Conservation (phyloP, 1,140 invertebrate genomes). For the Zaprionus tsacasi region DNA sequence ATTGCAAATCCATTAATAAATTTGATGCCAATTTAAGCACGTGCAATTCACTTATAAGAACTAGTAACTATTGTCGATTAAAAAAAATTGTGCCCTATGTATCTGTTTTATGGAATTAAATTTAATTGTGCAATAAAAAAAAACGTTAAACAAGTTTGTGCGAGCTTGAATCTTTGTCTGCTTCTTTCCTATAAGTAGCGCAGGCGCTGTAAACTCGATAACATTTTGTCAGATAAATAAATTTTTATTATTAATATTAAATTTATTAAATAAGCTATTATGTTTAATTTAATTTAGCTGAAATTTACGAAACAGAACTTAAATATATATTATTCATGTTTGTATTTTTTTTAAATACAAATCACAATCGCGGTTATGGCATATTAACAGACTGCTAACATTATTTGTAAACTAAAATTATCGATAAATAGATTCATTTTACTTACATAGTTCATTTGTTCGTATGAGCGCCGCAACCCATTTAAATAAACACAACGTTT, state of each 20-base stretch:
- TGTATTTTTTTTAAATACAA: neutral
- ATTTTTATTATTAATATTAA: neutral
- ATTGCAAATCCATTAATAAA: slow-evolving; percentile 42
- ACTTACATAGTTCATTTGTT: neutral
- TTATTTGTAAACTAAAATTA: neutral
- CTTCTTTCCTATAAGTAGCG: slow-evolving; percentile 22
- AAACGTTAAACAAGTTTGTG: slow-evolving; percentile 53
- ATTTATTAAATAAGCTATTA: neutral
- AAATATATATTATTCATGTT: neutral
- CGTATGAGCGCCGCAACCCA: no score
- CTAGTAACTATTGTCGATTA: slow-evolving; percentile 42
- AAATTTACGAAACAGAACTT: neutral
- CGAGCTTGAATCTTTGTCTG: slow-evolving; percentile 37
- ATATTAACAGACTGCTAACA: slow-evolving; percentile 15
- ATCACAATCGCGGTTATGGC: neutral
- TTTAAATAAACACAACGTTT: no score
- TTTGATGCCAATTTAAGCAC: slow-evolving; percentile 36
- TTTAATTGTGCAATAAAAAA: slow-evolving; percentile 51
- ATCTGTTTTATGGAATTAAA: slow-evolving; percentile 44
- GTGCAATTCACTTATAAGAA: slow-evolving; percentile 44
- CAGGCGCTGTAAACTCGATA: slow-evolving; percentile 35
- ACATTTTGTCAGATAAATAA: neutral
- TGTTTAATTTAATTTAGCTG: no score
- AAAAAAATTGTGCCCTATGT: slow-evolving; percentile 40
- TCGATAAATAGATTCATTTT: neutral